Evolutionary conservation across 1,140 invertebrate species (phyloP), one percentile per base, ranked within the genome.

Genomic region (Aphis gossypii): DNA sequence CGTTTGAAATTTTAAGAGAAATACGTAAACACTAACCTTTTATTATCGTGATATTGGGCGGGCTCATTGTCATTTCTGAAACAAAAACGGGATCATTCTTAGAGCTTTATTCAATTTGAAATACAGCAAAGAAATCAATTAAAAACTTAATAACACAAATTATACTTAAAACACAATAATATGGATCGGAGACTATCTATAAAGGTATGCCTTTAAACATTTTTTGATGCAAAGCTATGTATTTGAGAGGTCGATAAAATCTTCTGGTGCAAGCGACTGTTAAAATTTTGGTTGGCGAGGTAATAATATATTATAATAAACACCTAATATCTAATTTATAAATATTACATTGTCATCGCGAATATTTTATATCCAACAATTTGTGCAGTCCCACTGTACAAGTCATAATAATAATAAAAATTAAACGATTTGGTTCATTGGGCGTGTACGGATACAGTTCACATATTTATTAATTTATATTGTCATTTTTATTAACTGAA

Each of bases 21-120:
- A 46, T 46, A 44, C 46, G 46, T 90, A n/a, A 90, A 93, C 92
- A 93, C 92, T 93, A 93, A 93, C 92, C 92, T 93, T 93, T 93
- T 93, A 93, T 84, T 93, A 93, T 93, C 92, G 92, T 93, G 92
- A 83, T 86, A 93, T 93, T 93, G 92, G 92, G 92, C 92, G 92
- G 92, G 82, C 92, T 93, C 92, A 93, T 93, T 93, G 92, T 93
- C 92, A 86, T 93, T 93, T 93, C 92, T 93, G 92, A 93, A 93
- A 93, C 92, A 93, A 93, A 93, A 93, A 93, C 82, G 92, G 92
- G 92, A 93, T 92, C 90, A 92, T 92, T 92, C 90, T 92, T 92
- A 92, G 90, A 93, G 92, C n/a, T 54, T 84, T 76, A 76, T 76
- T 54, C 35, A 92, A 83, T 83, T 93, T 83, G 92, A 93, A 93